Base-by-base conservation (phyloP, 53 echinoderm and acorn worm genomes). In the Paracentrotus lividus region DNA sequence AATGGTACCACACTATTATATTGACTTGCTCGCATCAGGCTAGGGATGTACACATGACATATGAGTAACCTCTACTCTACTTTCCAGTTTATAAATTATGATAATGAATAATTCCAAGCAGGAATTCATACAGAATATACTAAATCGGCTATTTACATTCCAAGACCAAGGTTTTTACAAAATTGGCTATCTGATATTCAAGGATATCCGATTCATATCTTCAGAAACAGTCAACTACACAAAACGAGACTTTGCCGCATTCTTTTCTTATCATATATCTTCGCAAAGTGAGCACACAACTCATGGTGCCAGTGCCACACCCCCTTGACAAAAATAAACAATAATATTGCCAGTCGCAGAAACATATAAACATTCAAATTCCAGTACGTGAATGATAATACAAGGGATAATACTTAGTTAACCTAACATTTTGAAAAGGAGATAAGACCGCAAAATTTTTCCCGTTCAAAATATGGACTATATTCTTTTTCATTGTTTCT, bases 1-100 rank as follows among this genome's bases (percentile, higher is more conserved):
- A 27, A 57, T 89, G 65, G 89, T n/a, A 89, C 55, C 53, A 88
- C 55, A 55, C 86, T 56, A 40, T 42, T 8, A 51, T 85, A 45
- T 81, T 23, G 76, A 36, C 76, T n/a, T n/a, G n/a, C 81, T 24
- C 23, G 81, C 44, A 81, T 81, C 81, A 20, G 10, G 26, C 47
- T 9, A n/a, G n/a, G 81, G 81, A 15, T 31, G 20, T 40, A 81
- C 81, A 43, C 77, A 77, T 5, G 44, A 9, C 18, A 21, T 7
- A 16, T 76, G 47, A 81, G 24, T 81, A 81, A 81, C 81, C 81
- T 47, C 44, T 81, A 18, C 26, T 47, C 47, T 44, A 44, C 81
- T 16, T 49, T 26, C 12, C 81, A 16, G 43, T 34, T 72, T 2
- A 0, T n/a, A n/a, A n/a, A n/a, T n/a, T n/a, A n/a, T n/a, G n/a